phyloP scores from a whole-genome alignment of 2,888 invertebrate genomes.

The Phlogophora meticulosa region DNA sequence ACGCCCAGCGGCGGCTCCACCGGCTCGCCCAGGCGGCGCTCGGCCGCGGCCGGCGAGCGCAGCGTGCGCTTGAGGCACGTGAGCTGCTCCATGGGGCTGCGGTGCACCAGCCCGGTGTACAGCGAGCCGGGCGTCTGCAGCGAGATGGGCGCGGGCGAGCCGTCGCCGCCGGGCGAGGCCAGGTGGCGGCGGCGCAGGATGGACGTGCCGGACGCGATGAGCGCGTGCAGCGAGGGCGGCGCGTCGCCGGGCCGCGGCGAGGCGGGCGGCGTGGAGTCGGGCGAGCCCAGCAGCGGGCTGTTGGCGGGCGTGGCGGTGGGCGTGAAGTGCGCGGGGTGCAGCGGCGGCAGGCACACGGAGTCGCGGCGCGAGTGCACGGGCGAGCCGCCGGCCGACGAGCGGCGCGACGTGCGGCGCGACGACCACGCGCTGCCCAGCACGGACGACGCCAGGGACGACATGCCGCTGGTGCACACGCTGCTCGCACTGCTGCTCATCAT shows the following conservation, averaged over 20 bases:
- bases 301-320: constrained; percentile 97
- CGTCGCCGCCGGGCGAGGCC: constrained; percentile 91
- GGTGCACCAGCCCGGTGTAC: constrained; percentile 92
- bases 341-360: constrained; percentile 94
- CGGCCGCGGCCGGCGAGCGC: constrained; percentile 84
- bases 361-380: constrained; percentile 94
- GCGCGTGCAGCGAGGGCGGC: constrained; percentile 88
- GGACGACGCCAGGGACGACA: constrained; percentile 88
- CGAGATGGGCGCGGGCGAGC: constrained; percentile 92
- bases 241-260: constrained; percentile 93
- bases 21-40: constrained; percentile 83
- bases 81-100: constrained; percentile 95
- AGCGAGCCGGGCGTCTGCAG: constrained; percentile 91
- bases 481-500: constrained; percentile 93
- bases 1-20: constrained; percentile 88
- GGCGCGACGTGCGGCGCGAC: constrained; percentile 92
- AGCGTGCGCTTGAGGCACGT: constrained; percentile 93
- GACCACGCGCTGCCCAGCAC: constrained; percentile 92
- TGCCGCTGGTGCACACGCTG: constrained; percentile 91
- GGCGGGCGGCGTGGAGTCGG: constrained; percentile 88
- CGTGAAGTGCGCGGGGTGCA: constrained; percentile 93
- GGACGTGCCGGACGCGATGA: constrained; percentile 89
- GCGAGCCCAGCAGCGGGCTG: constrained; percentile 94
- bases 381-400: constrained; percentile 88
- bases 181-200: constrained; percentile 88